Conservation (phyloP, 2,113 vertebrate genomes). For the Pantherophis guttatus region DNA sequence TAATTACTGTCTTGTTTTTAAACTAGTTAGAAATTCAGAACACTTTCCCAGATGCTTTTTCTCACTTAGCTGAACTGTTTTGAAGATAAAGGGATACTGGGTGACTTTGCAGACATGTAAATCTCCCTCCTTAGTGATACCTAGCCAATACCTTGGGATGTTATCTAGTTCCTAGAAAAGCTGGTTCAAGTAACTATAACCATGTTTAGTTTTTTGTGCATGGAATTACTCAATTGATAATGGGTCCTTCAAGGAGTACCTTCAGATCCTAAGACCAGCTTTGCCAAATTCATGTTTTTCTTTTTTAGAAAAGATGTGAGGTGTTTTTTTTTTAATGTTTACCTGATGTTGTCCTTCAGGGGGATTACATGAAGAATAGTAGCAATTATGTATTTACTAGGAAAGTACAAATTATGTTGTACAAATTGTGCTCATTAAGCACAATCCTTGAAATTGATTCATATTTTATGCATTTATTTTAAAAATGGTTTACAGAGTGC, state of each 20-base stretch:
- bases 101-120: neutral
- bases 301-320: neutral
- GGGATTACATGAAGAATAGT: neutral
- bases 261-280: neutral
- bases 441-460: neutral
- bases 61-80: neutral
- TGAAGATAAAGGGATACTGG: neutral
- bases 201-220: neutral
- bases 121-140: neutral
- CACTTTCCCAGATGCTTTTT: too few species aligned
- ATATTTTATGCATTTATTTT: neutral
- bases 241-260: neutral
- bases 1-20: neutral
- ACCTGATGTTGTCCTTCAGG: neutral
- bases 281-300: neutral
- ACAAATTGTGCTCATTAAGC: neutral
- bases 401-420: neutral
- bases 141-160: neutral
- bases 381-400: neutral
- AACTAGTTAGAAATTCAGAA: neutral
- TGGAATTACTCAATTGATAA: neutral
- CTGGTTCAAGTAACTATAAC: neutral
- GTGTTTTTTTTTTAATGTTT: neutral
- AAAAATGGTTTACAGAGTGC: neutral
- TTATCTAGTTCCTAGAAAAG: neutral